phyloP scores from a whole-genome alignment of 2,888 invertebrate species.

The Troides oblongomaculatus region DNA sequence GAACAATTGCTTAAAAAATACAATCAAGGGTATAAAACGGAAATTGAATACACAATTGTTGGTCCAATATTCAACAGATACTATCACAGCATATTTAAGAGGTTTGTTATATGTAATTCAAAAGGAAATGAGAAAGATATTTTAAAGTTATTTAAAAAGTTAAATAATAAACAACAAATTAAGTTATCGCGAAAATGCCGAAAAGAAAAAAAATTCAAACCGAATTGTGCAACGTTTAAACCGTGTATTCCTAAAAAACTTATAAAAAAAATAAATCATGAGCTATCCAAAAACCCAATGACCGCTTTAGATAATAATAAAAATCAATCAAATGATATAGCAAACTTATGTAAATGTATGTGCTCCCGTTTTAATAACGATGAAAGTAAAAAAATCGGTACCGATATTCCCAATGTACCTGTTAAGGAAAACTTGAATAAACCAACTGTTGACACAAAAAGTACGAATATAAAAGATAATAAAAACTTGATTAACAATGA shows the following conservation, averaged over 20 bases:
- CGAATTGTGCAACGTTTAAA: neutral
- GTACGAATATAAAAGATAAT: neutral
- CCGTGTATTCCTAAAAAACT: neutral
- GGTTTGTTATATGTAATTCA: neutral
- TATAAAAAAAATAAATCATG: neutral
- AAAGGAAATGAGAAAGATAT: neutral
- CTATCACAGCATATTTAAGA: neutral
- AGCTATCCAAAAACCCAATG: neutral
- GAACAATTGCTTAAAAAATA: neutral
- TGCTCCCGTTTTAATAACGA: neutral
- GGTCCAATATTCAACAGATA: neutral
- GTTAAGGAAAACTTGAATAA: neutral
- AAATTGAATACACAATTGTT: neutral
- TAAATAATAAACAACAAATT: neutral
- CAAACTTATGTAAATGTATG: neutral
- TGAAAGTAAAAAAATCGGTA: neutral
- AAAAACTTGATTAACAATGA: neutral
- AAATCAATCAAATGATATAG: neutral
- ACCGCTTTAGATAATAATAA: neutral
- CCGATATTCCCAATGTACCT: neutral
- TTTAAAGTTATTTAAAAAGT: neutral
- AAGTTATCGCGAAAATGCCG: neutral
- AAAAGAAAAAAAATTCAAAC: neutral
- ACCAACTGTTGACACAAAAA: neutral
- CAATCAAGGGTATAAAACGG: neutral